Evolutionary conservation across 2,888 invertebrate species (phyloP).

Genomic region (Stenotaenia linearis): DNA sequence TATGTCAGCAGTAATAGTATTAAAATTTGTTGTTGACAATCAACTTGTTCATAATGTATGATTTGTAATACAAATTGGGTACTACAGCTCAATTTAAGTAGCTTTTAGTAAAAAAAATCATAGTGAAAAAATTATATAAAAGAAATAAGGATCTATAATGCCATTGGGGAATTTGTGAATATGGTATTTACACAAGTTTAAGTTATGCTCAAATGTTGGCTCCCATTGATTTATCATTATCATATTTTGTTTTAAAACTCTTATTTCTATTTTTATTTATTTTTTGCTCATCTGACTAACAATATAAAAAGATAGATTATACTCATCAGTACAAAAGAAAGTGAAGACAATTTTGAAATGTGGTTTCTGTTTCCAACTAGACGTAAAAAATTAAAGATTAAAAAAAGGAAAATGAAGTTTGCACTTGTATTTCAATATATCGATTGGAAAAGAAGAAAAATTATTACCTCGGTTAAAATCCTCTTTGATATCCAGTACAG

Average conservation of each 20-base stretch:
- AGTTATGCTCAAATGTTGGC: not conserved
- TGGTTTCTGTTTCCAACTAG: not conserved
- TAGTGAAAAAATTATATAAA: not conserved
- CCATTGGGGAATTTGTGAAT: too few species aligned
- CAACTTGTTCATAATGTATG: not conserved
- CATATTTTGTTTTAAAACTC: not conserved
- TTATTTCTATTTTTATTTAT: not conserved
- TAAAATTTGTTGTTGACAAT: not conserved
- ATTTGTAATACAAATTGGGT: not conserved
- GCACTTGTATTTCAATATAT: not conserved
- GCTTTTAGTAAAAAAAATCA: not conserved
- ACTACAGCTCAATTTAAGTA: too few species aligned
- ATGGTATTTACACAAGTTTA: not conserved
- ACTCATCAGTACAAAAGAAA: not conserved
- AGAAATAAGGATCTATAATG: not conserved
- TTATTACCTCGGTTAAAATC: not conserved
- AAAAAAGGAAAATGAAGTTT: too few species aligned
- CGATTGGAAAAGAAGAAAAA: not conserved
- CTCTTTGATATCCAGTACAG: conserved; percentile 7
- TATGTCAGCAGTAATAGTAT: not conserved
- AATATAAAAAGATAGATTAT: not conserved
- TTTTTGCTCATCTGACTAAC: not conserved
- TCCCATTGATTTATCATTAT: not conserved
- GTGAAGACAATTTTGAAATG: not conserved
- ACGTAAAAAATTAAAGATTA: too few species aligned